Conservation (phyloP, 2,113 vertebrate species). For the Astur gentilis region DNA sequence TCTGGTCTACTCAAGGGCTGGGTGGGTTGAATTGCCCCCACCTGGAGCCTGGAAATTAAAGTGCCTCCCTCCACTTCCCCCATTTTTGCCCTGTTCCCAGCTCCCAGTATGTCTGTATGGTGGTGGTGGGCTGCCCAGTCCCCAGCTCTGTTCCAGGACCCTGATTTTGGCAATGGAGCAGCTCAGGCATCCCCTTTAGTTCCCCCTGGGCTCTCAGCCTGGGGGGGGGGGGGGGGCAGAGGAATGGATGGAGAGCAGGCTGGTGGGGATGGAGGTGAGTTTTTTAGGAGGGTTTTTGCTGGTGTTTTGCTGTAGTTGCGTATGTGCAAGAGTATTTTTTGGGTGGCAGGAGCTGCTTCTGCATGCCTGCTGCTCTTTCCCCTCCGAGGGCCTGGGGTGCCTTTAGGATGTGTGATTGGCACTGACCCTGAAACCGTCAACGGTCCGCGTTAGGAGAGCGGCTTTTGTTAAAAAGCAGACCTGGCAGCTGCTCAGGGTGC, state of each 20-base stretch:
- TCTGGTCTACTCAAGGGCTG: neutral
- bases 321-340: neutral
- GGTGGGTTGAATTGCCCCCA: neutral
- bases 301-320: neutral
- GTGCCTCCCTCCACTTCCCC: fast-evolving
- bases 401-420: neutral
- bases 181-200: neutral
- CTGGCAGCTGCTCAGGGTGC: no score
- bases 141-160: neutral
- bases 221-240: no score
- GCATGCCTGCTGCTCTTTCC: no score
- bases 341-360: neutral
- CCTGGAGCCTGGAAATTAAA: neutral
- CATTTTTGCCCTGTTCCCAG: fast-evolving
- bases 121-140: neutral
- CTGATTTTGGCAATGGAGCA: neutral
- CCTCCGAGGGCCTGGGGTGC: no score
- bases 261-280: neutral
- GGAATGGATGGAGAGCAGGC: fast-evolving
- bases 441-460: neutral
- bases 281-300: neutral
- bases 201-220: neutral
- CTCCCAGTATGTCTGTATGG: neutral
- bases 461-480: neutral
- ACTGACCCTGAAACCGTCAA: no score